Base-by-base conservation (phyloP, 1,140 invertebrate species). In the Polypedilum pembai region DNA sequence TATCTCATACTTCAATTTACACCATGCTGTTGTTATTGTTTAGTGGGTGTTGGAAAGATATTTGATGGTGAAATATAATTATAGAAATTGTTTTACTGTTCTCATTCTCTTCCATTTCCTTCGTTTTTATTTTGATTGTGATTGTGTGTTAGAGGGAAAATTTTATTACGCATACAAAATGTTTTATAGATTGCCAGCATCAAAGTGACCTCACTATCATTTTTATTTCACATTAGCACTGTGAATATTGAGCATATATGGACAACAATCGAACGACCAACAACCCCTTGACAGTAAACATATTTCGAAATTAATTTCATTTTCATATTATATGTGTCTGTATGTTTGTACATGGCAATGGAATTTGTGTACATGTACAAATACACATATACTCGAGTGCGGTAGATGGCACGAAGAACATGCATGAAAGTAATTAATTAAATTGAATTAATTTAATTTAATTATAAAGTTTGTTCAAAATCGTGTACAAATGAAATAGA, bases 381-480 rank as follows among this genome's bases (percentile, higher is more conserved):
- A 45, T 3, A 45, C 41, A 45, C 1, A 7, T 45, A n/a, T 56
- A n/a, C 7, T 56, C 4, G 12, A 56, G 45, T 12, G 45, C 12
- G 8, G 12, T 56, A 56, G 45, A 56, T 56, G 18, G 15, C 65
- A 69, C 17, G 65, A 69, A 69, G 10, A 69, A 69, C 65, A 69
- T 69, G 65, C 7, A 69, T 69, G 20, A 69, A 18, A 69, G 65
- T 69, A 69, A 69, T 69, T 69, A 69, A 69, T 69, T 69, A 69
- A 69, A 69, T 69, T 69, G 15, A 69, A 69, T 69, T 69, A 69
- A 69, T 20, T 69, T 69, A 69, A 69, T 20, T 69, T 69, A 69
- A 69, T 69, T 69, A 69, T 20, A 69, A 69, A 69, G 65, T 69
- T 69, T 69, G 8, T 69, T 56, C 45, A 56, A 56, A 56, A 56